Evolutionary conservation across 2,888 invertebrate species (phyloP).

Genomic region (Anarsia innoxiella): DNA sequence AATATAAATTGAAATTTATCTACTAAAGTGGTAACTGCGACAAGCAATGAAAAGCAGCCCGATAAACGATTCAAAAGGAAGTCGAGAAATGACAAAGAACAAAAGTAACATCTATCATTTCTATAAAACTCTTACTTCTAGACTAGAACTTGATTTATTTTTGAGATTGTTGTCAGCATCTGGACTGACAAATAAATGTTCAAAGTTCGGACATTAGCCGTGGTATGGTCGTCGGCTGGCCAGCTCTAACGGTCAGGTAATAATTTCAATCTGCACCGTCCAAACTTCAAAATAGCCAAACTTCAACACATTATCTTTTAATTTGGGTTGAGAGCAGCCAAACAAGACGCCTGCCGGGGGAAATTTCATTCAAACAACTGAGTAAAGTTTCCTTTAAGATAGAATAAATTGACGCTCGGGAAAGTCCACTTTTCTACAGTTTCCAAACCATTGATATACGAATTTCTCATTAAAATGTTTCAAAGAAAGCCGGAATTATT

Average conservation of each 20-base stretch:
- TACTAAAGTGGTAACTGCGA: neutral
- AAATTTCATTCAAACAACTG: constrained; percentile 31
- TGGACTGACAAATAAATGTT: constrained; percentile 60
- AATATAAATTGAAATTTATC: too few relatives aligned
- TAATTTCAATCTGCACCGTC: constrained; percentile 63
- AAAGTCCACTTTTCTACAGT: constrained; percentile 44
- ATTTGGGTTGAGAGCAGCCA: constrained; percentile 50
- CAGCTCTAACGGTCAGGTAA: constrained; percentile 50
- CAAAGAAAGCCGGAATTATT: constrained; percentile 47
- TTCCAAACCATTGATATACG: constrained; percentile 61
- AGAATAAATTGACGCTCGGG: constrained; percentile 55
- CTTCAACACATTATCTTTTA: constrained; percentile 65
- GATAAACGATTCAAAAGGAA: neutral
- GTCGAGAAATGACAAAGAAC: too few relatives aligned
- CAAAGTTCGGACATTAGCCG: constrained; percentile 54
- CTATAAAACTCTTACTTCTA: constrained; percentile 36
- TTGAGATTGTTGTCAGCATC: constrained; percentile 60
- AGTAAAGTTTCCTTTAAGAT: constrained; percentile 36
- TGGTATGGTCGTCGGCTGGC: constrained; percentile 18
- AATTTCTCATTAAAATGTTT: constrained; percentile 71
- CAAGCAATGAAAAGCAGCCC: neutral
- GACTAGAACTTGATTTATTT: constrained; percentile 51
- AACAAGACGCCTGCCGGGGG: constrained; percentile 49
- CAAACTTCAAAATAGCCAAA: constrained; percentile 57
- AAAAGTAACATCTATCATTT: too few relatives aligned